These are phyloP conservation scores for Siniperca knerii DNA, from an alignment of 2,113 vertebrate species.

Conservation along the genomic window DNA sequence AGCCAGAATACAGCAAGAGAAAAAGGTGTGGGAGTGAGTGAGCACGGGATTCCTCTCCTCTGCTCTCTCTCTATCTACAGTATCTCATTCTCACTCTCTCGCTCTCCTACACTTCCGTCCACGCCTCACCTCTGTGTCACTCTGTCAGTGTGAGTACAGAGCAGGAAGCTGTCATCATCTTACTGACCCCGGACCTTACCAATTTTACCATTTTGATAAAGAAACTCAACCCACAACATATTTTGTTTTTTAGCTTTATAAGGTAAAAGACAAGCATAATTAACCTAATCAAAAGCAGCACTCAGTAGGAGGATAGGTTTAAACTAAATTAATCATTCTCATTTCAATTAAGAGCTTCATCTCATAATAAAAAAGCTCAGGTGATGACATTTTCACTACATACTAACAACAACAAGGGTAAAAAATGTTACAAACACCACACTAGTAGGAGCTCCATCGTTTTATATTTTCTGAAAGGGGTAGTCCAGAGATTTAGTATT, in stretches of 20 bases:
- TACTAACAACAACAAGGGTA: background rate
- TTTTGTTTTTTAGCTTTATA: background rate
- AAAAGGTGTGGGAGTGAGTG: constrained; percentile 86
- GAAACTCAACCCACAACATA: background rate
- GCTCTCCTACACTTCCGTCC: constrained; percentile 71
- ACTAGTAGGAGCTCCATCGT: background rate
- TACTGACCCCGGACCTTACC: constrained; percentile 10
- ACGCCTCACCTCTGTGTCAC: constrained; percentile 59
- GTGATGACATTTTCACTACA: background rate
- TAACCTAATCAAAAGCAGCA: background rate
- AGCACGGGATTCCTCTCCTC: constrained; percentile 75
- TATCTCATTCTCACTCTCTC: constrained; percentile 32
- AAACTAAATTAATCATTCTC: background rate
- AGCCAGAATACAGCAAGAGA: constrained; percentile 77
- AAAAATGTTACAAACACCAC: background rate
- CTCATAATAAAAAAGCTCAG: background rate
- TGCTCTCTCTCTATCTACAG: constrained; percentile 38
- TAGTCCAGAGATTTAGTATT: background rate
- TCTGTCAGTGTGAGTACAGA: constrained; percentile 23
- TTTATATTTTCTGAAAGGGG: background rate
- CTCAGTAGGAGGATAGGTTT: background rate
- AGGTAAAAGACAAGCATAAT: background rate
- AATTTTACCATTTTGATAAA: background rate
- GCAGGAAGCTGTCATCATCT: constrained; percentile 47
- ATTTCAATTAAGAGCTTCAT: background rate